phyloP scores from a whole-genome alignment of 2,113 vertebrate genomes.

The Etheostoma cragini region DNA sequence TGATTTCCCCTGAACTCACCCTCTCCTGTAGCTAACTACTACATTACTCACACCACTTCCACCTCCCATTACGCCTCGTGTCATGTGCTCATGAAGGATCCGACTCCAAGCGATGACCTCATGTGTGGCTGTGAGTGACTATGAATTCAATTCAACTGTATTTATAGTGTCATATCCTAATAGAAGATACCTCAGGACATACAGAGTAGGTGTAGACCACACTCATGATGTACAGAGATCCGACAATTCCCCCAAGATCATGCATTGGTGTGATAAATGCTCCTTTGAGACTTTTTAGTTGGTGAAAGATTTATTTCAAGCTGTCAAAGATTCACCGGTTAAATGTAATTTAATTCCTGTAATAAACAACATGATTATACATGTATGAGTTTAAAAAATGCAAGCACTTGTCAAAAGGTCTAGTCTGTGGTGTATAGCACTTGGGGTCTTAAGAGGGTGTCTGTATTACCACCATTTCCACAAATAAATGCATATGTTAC shows the following conservation, averaged over 20 bases:
- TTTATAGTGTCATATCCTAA: too few species aligned
- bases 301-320: slow-evolving; percentile 55
- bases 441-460: background rate
- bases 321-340: slow-evolving; percentile 22
- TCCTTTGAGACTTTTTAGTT: slow-evolving; percentile 66
- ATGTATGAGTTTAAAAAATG: too few species aligned
- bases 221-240: too few species aligned
- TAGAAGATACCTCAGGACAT: too few species aligned
- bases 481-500: background rate
- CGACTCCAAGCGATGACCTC: slow-evolving; percentile 72
- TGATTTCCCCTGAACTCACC: slow-evolving; percentile 66
- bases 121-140: slow-evolving; percentile 69
- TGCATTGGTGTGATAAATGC: slow-evolving; percentile 26
- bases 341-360: too few species aligned
- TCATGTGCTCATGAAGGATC: slow-evolving; percentile 61
- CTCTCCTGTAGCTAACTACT: slow-evolving; percentile 55
- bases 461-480: background rate
- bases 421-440: background rate
- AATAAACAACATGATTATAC: too few species aligned
- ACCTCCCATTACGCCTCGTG: slow-evolving; percentile 61
- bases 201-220: too few species aligned
- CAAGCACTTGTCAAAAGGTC: too few species aligned
- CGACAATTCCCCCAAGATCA: too few species aligned
- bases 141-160: background rate
- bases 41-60: slow-evolving; percentile 70